Evolutionary conservation across 2,113 vertebrate genomes (phyloP), one percentile per base, ranked within the genome.

Genomic region (Cinclus cinclus): DNA sequence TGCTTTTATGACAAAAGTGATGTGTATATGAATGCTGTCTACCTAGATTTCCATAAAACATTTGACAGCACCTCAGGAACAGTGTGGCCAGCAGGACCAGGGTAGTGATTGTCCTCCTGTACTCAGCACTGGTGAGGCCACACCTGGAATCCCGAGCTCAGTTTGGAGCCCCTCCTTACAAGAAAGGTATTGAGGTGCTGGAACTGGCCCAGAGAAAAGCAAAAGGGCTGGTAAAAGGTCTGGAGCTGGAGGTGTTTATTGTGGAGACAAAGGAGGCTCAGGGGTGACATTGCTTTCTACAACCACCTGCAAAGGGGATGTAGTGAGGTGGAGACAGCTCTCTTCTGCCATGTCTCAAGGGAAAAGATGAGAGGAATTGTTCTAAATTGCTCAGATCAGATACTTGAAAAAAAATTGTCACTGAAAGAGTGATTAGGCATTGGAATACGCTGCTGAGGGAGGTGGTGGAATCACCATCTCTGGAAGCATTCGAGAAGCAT

Each of bases 141-240:
- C 46, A 25, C 19, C 20, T 75, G 3, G 31, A 59, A 22, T 11
- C 6, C 33, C 30, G 19, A 4, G 23, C 1, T 20, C 28, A n/a
- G 11, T 46, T 81, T 44, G 0, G 1, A 19, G 23, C 6, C 28
- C 13, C 28, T 46, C 15, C 20, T 16, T 21, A 24, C 19, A 52
- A 46, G 31, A 60, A 53, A 27, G 15, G 21, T 12, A 39, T 0
- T 59, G 77, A 89, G 28, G 19, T 30, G 33, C 12, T 58, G 33
- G 37, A 59, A 28, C 4, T 3, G 6, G 28, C 18, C n/a, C 30
- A 41, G 46, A 68, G 70, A 67, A 75, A 14, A 13, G 7, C 24
- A 82, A 35, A 3, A 3, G n/a, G 15, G 14, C 20, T 55, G 62
- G 11, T 11, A 44, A 41, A 62, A 28, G 24, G 53, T 41, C 62